Evolutionary conservation across 2,888 invertebrate species (phyloP).

Genomic region (Perizoma flavofasciatum): DNA sequence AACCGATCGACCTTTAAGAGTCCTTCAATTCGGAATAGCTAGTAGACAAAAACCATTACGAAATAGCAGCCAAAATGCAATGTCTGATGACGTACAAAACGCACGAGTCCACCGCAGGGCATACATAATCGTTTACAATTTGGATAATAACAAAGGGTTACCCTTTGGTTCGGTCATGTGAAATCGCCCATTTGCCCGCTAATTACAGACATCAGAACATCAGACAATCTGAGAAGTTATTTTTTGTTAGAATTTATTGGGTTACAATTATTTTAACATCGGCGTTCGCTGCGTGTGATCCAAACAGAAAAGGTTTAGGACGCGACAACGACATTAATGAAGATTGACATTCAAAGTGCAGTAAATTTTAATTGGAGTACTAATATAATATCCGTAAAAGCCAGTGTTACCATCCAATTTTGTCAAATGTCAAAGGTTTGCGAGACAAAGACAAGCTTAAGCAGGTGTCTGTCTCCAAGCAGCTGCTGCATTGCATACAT

Average conservation of each 20-base stretch:
- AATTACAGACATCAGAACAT: slow-evolving; percentile 51
- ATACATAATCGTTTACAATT: slow-evolving; percentile 61
- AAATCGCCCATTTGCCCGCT: slow-evolving; percentile 47
- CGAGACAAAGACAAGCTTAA: slow-evolving; percentile 48
- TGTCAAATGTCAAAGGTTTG: slow-evolving; percentile 74
- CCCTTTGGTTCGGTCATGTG: slow-evolving; percentile 44
- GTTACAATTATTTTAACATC: too few species aligned
- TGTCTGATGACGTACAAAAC: slow-evolving; percentile 52
- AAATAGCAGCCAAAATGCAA: slow-evolving; percentile 54
- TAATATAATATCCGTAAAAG: slow-evolving; percentile 29
- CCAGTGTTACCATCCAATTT: slow-evolving; percentile 40
- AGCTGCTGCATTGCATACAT: slow-evolving; percentile 36
- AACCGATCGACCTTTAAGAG: slow-evolving; percentile 46
- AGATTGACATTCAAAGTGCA: not conserved
- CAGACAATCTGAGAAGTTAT: slow-evolving; percentile 29
- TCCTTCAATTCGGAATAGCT: slow-evolving; percentile 52
- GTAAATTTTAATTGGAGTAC: not conserved
- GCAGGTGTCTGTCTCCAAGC: slow-evolving; percentile 57
- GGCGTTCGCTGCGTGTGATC: too few species aligned
- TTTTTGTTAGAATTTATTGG: slow-evolving; percentile 25
- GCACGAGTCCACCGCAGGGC: slow-evolving; percentile 54
- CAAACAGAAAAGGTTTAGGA: too few species aligned
- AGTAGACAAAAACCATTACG: slow-evolving; percentile 46
- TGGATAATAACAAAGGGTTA: slow-evolving; percentile 63
- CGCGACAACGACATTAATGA: not conserved